phyloP scores from a whole-genome alignment of 2,888 invertebrate species.

The Synanthedon myopaeformis region DNA sequence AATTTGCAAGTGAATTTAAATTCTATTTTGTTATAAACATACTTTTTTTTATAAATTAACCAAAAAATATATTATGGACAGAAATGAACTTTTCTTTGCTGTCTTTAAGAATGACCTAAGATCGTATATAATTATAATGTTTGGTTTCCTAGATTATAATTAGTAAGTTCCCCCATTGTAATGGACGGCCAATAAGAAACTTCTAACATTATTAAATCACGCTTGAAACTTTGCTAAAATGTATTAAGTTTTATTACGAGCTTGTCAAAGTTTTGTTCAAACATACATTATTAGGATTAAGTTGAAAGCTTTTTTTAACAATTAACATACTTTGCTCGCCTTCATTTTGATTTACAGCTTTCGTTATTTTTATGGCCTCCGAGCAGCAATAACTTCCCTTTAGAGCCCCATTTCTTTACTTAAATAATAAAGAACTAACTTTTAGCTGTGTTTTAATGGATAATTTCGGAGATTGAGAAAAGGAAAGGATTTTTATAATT shows the following conservation, averaged over 20 bases:
- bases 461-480: too few species aligned
- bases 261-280: neutral
- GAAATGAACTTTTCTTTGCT: too few species aligned
- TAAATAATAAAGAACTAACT: neutral
- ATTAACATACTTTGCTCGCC: constrained; percentile 4
- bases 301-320: constrained; percentile 3
- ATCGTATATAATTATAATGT: too few species aligned
- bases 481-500: too few species aligned
- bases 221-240: neutral
- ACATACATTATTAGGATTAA: neutral
- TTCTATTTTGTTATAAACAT: too few species aligned
- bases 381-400: neutral
- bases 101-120: too few species aligned
- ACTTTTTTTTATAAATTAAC: too few species aligned
- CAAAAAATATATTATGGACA: too few species aligned
- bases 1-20: too few species aligned
- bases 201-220: neutral
- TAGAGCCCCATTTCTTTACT: neutral
- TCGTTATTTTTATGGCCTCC: neutral
- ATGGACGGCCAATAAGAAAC: neutral
- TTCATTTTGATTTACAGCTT: constrained; percentile 1
- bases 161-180: too few species aligned
- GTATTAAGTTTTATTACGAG: neutral
- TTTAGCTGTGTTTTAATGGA: too few species aligned
- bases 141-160: too few species aligned